These are phyloP conservation scores for Atherinosoma microstoma DNA, from an alignment of 2,797 vertebrate species.

Conservation along the genomic window DNA sequence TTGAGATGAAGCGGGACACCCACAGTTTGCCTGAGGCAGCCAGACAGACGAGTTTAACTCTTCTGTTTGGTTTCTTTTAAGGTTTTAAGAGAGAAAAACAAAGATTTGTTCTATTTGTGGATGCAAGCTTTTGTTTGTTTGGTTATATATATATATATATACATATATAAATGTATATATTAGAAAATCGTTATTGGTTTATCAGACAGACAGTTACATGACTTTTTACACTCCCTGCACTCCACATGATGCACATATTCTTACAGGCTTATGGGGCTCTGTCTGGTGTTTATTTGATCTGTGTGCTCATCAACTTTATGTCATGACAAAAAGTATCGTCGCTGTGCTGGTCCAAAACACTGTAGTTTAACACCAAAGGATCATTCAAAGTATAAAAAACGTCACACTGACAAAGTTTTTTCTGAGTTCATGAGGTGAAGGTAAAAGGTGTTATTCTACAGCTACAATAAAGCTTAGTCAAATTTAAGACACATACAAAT, in stretches of 20 bases:
- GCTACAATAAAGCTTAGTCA: too few species aligned
- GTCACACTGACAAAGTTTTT: too few species aligned
- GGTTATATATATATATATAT: background rate
- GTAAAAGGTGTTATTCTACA: too few species aligned
- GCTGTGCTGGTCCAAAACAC: background rate
- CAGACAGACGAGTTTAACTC: background rate
- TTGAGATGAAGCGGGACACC: constrained; percentile 33
- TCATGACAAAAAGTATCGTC: background rate
- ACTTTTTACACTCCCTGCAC: background rate
- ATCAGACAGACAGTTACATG: background rate
- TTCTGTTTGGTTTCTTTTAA: background rate
- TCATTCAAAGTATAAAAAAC: background rate
- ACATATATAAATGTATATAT: background rate
- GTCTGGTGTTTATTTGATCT: background rate
- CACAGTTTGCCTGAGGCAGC: constrained; percentile 30
- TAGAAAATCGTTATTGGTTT: background rate
- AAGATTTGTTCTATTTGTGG: background rate
- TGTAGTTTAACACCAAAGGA: background rate
- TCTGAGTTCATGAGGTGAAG: too few species aligned
- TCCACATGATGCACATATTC: too few species aligned
- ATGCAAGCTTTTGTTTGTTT: background rate
- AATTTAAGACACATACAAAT: too few species aligned
- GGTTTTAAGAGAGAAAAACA: background rate
- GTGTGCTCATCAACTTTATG: background rate
- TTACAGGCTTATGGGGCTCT: background rate